Conservation (phyloP, 2,888 invertebrate species). For the Tholera decimalis region DNA sequence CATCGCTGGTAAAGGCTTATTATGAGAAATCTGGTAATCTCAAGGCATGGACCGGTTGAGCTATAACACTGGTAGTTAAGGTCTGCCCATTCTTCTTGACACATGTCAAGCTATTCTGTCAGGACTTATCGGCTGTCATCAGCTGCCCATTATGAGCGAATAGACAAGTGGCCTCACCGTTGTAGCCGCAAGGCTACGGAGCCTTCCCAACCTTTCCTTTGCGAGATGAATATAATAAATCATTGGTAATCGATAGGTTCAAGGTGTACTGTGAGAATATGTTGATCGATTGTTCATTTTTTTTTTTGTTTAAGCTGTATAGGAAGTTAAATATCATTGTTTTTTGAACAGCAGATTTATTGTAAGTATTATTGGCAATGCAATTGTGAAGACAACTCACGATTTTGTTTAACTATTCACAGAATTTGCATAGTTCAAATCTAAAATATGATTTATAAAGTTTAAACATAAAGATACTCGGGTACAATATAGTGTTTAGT, state of each 20-base stretch:
- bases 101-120: constrained; percentile 55
- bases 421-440: constrained; percentile 23
- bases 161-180: constrained; percentile 82
- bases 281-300: constrained; percentile 73
- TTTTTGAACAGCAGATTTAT: constrained; percentile 40
- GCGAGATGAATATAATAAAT: constrained; percentile 70
- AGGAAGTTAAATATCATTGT: constrained; percentile 58
- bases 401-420: constrained; percentile 16
- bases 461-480: background rate
- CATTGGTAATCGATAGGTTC: constrained; percentile 76
- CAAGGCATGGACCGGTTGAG: constrained; percentile 54
- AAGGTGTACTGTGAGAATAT: constrained; percentile 71
- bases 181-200: constrained; percentile 77
- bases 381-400: constrained; percentile 41
- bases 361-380: constrained; percentile 17
- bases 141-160: constrained; percentile 81
- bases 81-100: constrained; percentile 49
- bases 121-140: constrained; percentile 85
- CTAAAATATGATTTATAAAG: constrained; percentile 23
- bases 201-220: constrained; percentile 79
- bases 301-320: constrained; percentile 48
- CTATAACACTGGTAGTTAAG: constrained; percentile 34
- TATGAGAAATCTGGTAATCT: constrained; percentile 31
- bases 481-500: constrained; percentile 23
- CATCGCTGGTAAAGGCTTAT: constrained; percentile 29